phyloP scores from a whole-genome alignment of 2,888 invertebrate genomes.

The Agrotis segetum region DNA sequence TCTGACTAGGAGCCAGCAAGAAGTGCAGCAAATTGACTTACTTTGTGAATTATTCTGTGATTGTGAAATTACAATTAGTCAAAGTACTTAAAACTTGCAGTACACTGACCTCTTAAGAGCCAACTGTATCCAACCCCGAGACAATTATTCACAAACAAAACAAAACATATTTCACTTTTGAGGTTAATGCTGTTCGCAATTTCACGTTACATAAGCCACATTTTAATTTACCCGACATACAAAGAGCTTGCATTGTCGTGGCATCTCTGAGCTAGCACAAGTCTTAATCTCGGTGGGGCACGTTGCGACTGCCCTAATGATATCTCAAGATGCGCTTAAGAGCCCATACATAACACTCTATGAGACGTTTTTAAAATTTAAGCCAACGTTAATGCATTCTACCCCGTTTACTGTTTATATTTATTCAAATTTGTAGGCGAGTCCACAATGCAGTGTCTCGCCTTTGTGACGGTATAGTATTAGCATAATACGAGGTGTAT shows the following conservation, averaged over 20 bases:
- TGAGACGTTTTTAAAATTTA: slow-evolving; percentile 91
- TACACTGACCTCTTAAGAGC: neutral
- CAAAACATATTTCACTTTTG: slow-evolving; percentile 28
- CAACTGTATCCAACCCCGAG: neutral
- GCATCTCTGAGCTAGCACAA: slow-evolving; percentile 78
- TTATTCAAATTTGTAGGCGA: slow-evolving; percentile 89
- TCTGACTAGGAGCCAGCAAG: no score
- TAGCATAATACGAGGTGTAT: slow-evolving; percentile 87
- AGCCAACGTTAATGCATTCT: slow-evolving; percentile 89
- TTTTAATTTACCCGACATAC: slow-evolving; percentile 75
- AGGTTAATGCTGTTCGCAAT: slow-evolving; percentile 61
- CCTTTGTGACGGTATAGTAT: slow-evolving; percentile 84
- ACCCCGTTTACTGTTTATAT: slow-evolving; percentile 88
- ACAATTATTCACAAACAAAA: slow-evolving; percentile 13
- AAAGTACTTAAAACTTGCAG: no score
- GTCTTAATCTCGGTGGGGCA: slow-evolving; percentile 86
- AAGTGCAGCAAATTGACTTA: no score
- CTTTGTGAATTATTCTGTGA: no score
- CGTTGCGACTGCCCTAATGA: slow-evolving; percentile 87
- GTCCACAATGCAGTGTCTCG: slow-evolving; percentile 80
- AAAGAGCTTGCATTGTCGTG: slow-evolving; percentile 76
- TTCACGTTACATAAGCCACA: slow-evolving; percentile 66
- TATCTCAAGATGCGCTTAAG: slow-evolving; percentile 89
- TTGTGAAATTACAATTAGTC: no score
- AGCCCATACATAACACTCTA: slow-evolving; percentile 90